A percentile compares a stretch with the other conserved stretches of the same genome.
Conservation (phyloP, 2,113 vertebrate genomes). For the Picathartes gymnocephalus region DNA sequence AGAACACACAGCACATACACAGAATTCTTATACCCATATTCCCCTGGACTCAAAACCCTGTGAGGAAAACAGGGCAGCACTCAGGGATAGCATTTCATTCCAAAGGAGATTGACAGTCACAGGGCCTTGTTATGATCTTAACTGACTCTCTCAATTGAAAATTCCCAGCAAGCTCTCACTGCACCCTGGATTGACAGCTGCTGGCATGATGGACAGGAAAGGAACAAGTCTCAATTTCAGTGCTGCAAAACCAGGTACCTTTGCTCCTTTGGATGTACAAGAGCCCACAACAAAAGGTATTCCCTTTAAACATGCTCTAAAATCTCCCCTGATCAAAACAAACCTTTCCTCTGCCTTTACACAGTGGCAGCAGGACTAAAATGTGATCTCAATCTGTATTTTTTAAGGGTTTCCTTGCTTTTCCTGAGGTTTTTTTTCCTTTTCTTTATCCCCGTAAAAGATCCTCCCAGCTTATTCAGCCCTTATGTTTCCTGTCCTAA, state of each 20-base stretch:
- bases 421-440: fast-evolving
- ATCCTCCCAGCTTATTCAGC: neutral
- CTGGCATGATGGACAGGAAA: neutral
- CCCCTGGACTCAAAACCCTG: neutral
- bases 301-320: neutral
- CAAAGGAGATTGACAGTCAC: neutral
- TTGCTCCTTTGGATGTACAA: neutral
- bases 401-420: neutral
- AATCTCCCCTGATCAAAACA: neutral
- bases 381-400: neutral
- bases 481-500: neutral
- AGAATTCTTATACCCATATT: neutral
- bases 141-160: neutral
- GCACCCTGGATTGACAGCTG: neutral
- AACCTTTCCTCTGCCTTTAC: neutral
- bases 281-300: neutral
- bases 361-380: neutral
- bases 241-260: neutral
- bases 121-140: neutral
- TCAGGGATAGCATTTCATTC: neutral
- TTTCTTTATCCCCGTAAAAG: neutral
- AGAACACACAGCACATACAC: neutral
- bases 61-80: neutral
- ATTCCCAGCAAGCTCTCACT: neutral
- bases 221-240: neutral